A percentile compares a stretch with the other conserved stretches of the same genome.
Evolutionary conservation across 2,797 vertebrate species (phyloP).

Genomic region (Leontopithecus rosalia): DNA sequence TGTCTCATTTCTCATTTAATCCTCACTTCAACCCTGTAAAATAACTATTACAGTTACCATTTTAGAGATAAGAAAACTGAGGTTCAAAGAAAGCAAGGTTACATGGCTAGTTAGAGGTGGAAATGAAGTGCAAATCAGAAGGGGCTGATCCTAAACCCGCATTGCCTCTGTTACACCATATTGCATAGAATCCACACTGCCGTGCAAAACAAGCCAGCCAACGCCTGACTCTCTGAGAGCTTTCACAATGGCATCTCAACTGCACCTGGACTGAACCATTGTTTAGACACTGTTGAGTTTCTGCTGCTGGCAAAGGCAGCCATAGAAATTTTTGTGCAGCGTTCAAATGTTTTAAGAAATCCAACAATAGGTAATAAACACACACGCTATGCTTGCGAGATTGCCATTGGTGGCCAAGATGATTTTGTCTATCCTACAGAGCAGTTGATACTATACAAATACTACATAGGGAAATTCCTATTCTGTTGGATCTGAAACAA

Average conservation of each 20-base stretch:
- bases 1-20: conserved; percentile 10
- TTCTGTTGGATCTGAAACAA: not conserved
- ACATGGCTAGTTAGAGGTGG: not conserved
- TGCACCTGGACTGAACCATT: not conserved
- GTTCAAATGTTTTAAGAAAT: conserved; percentile 40
- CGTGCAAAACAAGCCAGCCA: not conserved
- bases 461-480: not conserved
- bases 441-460: conserved; percentile 32
- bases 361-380: conserved; percentile 52
- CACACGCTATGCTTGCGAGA: not conserved
- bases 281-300: not conserved
- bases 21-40: not conserved
- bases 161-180: not conserved
- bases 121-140: not conserved
- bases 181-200: not conserved
- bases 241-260: not conserved
- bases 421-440: conserved; percentile 53
- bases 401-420: conserved; percentile 10
- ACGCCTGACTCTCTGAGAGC: not conserved
- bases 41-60: not conserved
- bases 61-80: conserved; percentile 24
- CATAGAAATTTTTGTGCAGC: conserved; percentile 56
- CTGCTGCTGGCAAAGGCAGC: not conserved
- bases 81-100: not conserved
- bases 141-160: not conserved